Conservation (phyloP, 1,140 invertebrate species). For the Drosophila teissieri region DNA sequence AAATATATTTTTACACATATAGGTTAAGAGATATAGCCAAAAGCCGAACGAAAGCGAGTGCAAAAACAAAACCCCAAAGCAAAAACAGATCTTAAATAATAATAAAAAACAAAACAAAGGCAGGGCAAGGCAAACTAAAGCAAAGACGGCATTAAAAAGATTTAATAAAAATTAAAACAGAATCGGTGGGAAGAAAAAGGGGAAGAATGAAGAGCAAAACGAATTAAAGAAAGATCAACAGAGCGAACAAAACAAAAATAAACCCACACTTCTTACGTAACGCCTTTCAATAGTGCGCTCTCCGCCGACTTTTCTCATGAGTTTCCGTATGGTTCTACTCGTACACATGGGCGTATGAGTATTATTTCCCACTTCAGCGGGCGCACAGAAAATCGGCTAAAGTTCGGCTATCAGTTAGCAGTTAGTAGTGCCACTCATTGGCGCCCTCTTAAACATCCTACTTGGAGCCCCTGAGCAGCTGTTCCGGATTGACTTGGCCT, state of each 20-base stretch:
- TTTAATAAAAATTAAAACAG: constrained; percentile 41
- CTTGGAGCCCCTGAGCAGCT: constrained; percentile 32
- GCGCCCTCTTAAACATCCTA: constrained; percentile 12
- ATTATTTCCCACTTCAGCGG: constrained; percentile 23
- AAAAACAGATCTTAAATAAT: constrained; percentile 55
- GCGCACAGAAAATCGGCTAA: neutral
- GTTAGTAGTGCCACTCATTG: constrained; percentile 9
- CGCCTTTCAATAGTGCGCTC: constrained; percentile 49
- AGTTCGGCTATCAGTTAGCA: constrained; percentile 34
- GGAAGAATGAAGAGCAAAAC: constrained; percentile 37
- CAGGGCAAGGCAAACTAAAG: constrained; percentile 48
- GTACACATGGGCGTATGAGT: constrained; percentile 17
- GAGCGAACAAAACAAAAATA: constrained; percentile 60
- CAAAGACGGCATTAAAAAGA: constrained; percentile 47
- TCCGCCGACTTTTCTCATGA: constrained; percentile 25
- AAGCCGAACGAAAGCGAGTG: constrained; percentile 20
- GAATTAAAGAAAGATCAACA: constrained; percentile 41
- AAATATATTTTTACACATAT: constrained; percentile 9
- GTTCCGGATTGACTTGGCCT: constrained; percentile 40
- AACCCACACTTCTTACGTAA: constrained; percentile 68
- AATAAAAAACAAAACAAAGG: constrained; percentile 45
- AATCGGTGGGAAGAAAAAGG: constrained; percentile 30
- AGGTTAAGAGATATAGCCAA: constrained; percentile 2
- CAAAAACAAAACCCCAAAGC: constrained; percentile 20
- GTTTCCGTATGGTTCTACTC: constrained; percentile 8